These are phyloP conservation scores for Pelecanus crispus DNA, from an alignment of 2,113 vertebrate species.

Conservation along the genomic window DNA sequence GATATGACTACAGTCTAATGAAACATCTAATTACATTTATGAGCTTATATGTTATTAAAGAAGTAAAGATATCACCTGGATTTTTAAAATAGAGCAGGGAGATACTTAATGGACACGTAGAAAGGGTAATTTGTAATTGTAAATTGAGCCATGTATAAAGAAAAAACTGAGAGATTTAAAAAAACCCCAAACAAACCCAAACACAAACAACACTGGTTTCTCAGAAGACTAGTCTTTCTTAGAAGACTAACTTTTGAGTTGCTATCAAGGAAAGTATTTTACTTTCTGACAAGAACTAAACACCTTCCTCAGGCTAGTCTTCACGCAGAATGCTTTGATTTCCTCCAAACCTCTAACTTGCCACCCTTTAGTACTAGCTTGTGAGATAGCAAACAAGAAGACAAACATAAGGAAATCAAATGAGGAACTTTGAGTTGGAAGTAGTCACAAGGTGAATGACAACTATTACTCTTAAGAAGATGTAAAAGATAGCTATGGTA, in stretches of 20 bases:
- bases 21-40: background rate
- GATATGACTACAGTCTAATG: background rate
- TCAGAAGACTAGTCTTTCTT: background rate
- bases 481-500: background rate
- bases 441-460: background rate
- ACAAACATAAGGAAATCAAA: background rate
- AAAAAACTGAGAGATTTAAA: background rate
- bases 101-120: background rate
- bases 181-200: too few species aligned
- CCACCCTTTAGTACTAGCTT: background rate
- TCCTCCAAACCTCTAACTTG: background rate
- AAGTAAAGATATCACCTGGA: background rate
- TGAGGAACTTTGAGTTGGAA: background rate
- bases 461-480: background rate
- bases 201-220: background rate
- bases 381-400: background rate
- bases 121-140: background rate
- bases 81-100: background rate
- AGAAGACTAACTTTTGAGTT: background rate
- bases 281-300: background rate
- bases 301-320: background rate
- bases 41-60: background rate
- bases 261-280: background rate
- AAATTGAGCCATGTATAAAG: background rate
- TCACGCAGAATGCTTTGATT: background rate